phyloP scores from a whole-genome alignment of 2,113 vertebrate genomes.

The Parus major region DNA sequence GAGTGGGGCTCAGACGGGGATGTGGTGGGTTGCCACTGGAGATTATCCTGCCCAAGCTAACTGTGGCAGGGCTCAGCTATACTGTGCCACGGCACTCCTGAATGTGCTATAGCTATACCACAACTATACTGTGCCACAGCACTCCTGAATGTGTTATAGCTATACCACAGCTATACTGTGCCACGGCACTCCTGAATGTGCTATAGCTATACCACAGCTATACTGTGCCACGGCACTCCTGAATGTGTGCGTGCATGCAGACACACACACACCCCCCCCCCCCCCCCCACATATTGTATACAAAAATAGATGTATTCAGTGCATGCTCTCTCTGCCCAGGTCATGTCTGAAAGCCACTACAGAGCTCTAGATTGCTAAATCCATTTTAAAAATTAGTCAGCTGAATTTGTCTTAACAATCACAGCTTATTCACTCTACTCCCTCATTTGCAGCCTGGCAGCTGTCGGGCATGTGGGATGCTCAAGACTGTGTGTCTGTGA shows the following conservation, averaged over 20 bases:
- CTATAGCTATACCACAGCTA: no score
- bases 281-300: accelerated
- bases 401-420: not conserved
- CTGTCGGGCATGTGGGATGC: not conserved
- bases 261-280: not conserved
- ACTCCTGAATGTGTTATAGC: no score
- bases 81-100: accelerated
- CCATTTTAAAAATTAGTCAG: not conserved
- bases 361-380: not conserved
- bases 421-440: not conserved
- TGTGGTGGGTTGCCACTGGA: not conserved
- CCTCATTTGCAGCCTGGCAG: not conserved
- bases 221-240: not conserved
- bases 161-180: not conserved
- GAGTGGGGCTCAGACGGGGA: not conserved
- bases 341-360: not conserved
- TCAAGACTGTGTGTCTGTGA: not conserved
- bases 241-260: no score
- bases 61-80: not conserved
- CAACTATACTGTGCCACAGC: not conserved
- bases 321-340: not conserved
- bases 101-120: no score
- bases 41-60: not conserved
- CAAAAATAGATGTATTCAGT: not conserved
- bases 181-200: no score